Evolutionary conservation across 2,797 vertebrate genomes (phyloP).

Genomic region (Peromyscus melanophrys): DNA sequence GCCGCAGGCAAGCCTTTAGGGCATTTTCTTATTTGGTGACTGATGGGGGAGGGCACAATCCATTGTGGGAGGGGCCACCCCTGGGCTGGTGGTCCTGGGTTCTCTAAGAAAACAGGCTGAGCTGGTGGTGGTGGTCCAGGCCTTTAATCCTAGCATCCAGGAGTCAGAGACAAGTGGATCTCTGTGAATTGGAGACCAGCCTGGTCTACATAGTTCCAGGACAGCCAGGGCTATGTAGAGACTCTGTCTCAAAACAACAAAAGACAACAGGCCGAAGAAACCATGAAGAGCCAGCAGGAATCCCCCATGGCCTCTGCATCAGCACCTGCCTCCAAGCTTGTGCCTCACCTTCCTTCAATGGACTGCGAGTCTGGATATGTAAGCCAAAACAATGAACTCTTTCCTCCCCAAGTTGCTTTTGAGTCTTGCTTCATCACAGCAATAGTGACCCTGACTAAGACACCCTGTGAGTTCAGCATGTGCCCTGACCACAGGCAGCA

Average conservation of each 20-base stretch:
- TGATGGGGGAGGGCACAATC: neutral
- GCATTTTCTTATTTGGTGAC: neutral
- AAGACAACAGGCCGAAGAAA: neutral
- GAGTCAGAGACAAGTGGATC: neutral
- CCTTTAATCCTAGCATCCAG: neutral
- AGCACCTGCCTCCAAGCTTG: neutral
- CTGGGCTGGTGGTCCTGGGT: neutral
- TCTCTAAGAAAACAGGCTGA: neutral
- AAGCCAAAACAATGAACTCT: neutral
- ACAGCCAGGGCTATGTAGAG: neutral
- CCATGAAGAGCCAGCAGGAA: neutral
- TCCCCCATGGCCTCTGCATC: neutral
- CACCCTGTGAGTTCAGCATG: no score
- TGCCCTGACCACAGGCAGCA: neutral
- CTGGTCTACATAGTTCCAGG: neutral
- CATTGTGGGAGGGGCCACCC: neutral
- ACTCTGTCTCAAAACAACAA: neutral
- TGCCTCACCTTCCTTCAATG: neutral
- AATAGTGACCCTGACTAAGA: neutral
- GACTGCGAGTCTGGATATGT: neutral
- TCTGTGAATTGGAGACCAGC: neutral
- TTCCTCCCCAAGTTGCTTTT: neutral
- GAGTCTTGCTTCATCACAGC: neutral
- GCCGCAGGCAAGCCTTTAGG: neutral
- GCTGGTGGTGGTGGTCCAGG: neutral